Percentiles rank a stretch among this genome's conserved stretches.
Conservation (phyloP, 2,888 invertebrate species). For the Strigamia maritima region DNA sequence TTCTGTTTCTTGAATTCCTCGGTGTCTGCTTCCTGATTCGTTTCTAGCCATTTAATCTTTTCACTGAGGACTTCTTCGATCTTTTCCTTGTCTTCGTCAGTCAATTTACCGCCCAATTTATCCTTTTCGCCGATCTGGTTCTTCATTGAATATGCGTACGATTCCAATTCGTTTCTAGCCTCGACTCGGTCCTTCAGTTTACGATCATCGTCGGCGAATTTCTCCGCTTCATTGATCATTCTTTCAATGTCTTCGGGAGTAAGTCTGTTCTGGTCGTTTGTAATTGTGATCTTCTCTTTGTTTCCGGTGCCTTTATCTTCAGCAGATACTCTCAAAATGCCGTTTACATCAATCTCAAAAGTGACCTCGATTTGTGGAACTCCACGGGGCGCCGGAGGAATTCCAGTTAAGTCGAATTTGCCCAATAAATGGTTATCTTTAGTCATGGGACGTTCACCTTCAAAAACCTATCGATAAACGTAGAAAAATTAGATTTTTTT, state of each 20-base stretch:
- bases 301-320: conserved; percentile 88
- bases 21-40: conserved; percentile 85
- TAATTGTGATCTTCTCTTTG: conserved; percentile 86
- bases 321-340: conserved; percentile 92
- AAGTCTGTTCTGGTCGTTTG: conserved; percentile 87
- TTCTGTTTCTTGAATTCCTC: conserved; percentile 90
- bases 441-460: conserved; percentile 93
- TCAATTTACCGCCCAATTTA: conserved; percentile 83
- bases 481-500: conserved; percentile 69
- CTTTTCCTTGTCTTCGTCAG: conserved; percentile 83
- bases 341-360: conserved; percentile 68
- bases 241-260: conserved; percentile 88
- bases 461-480: conserved; percentile 93
- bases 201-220: conserved; percentile 68
- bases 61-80: conserved; percentile 94
- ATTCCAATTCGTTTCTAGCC: conserved; percentile 93
- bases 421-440: conserved; percentile 81
- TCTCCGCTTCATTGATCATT: conserved; percentile 71
- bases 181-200: conserved; percentile 68
- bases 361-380: conserved; percentile 70
- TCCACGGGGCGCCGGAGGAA: conserved; percentile 87
- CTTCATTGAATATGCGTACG: conserved; percentile 95
- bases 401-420: conserved; percentile 93
- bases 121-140: conserved; percentile 86
- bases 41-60: conserved; percentile 96